phyloP scores from a whole-genome alignment of 1,140 invertebrate genomes.

The Achatina immaculata region DNA sequence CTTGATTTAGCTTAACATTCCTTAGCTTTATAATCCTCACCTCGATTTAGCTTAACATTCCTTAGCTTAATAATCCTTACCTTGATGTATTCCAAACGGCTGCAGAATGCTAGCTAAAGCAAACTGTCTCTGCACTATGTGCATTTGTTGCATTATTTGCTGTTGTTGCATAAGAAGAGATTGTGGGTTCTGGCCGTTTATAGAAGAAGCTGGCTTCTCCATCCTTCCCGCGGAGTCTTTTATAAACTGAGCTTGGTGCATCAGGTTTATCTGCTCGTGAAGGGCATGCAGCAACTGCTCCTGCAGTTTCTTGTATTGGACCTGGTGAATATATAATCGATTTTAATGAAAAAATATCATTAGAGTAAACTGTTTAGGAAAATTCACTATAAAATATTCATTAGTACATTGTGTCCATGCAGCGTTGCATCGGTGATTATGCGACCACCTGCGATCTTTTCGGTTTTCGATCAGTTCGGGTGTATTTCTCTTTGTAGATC shows the following conservation, averaged over 20 bases:
- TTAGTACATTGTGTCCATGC: too few species aligned
- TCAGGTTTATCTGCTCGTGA: slow-evolving; percentile 81
- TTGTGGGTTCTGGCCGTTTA: slow-evolving; percentile 75
- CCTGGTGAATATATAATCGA: slow-evolving; percentile 40
- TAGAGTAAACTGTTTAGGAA: too few species aligned
- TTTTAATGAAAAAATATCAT: too few species aligned
- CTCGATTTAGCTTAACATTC: too few species aligned
- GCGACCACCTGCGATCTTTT: too few species aligned
- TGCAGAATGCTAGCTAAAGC: slow-evolving; percentile 72
- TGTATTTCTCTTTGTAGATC: too few species aligned
- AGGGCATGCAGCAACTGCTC: slow-evolving; percentile 82
- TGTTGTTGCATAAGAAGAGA: slow-evolving; percentile 83
- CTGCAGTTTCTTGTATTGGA: slow-evolving; percentile 76
- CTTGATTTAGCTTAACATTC: too few species aligned
- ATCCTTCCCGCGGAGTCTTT: slow-evolving; percentile 71
- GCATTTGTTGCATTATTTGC: slow-evolving; percentile 82
- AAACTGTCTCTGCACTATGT: slow-evolving; percentile 82
- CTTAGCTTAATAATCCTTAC: slow-evolving; percentile 50
- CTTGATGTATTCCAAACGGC: slow-evolving; percentile 58
- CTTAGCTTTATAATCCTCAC: too few species aligned
- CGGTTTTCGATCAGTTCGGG: too few species aligned
- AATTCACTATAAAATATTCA: too few species aligned
- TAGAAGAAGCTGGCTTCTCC: slow-evolving; percentile 71
- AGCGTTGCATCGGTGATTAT: too few species aligned
- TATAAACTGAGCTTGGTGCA: slow-evolving; percentile 83